Conservation (phyloP, 2,113 vertebrate genomes). For the Excalfactoria chinensis region DNA sequence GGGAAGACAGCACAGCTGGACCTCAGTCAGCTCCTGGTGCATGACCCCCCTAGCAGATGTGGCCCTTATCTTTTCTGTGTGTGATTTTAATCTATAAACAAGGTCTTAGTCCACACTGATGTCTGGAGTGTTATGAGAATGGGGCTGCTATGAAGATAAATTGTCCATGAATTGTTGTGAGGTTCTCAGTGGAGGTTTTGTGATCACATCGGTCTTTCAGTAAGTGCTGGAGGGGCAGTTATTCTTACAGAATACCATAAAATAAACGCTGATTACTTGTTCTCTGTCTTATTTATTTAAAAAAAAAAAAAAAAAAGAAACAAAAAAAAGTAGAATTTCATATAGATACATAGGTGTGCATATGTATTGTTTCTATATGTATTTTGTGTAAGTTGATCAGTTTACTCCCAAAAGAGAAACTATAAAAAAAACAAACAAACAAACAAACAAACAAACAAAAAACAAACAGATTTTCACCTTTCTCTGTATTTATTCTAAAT, state of each 20-base stretch:
- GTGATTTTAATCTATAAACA: conserved; percentile 1
- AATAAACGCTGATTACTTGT: not conserved
- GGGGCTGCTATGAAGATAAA: not conserved
- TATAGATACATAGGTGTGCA: not conserved
- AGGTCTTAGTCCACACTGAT: not conserved
- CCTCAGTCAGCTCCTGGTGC: not conserved
- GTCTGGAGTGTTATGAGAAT: not conserved
- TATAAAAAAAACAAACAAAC: not conserved
- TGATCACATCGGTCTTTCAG: not conserved
- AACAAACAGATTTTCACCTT: not conserved
- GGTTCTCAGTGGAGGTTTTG: not conserved
- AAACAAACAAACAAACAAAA: not conserved
- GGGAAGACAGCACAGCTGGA: not conserved
- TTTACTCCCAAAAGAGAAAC: not conserved
- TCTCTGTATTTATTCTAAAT: not conserved
- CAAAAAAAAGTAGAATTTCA: not conserved
- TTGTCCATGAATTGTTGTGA: not conserved
- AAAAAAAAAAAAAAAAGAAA: not conserved
- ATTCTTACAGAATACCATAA: not conserved
- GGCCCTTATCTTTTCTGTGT: not conserved
- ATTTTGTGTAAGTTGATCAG: not conserved
- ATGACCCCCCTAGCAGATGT: not conserved
- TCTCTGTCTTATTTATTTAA: not conserved
- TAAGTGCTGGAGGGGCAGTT: not conserved
- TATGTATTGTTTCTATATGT: not conserved